Base-by-base conservation (phyloP, 2,113 vertebrate genomes). In the Alethe castanea region DNA sequence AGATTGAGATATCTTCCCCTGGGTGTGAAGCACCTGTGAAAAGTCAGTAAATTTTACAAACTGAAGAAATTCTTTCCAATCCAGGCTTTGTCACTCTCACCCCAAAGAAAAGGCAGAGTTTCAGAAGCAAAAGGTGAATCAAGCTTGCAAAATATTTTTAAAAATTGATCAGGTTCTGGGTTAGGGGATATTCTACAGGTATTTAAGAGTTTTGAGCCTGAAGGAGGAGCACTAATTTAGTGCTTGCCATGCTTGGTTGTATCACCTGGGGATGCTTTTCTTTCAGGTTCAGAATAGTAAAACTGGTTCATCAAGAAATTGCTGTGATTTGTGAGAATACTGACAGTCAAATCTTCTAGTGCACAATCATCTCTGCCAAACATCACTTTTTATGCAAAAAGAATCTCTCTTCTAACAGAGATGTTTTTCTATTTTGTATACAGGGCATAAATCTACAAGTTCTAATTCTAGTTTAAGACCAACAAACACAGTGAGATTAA, bases 321-420 rank as follows among this genome's bases (percentile, higher is more conserved):
- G 25, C 28, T 93, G 67, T 87, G 38, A 61, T 85, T 79, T 85
- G 22, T 79, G 61, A 92, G 38, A 62, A n/a, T 71, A 85, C 79
- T 74, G n/a, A 59, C 81, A 87, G 47, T 53, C 42, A 85, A 19
- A 74, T 61, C 25, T 67, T 61, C 29, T 60, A 44, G 9, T 16
- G 20, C 10, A 67, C 40, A 61, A 24, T 48, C 29, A 69, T n/a
- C 12, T 88, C 62, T 76, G 44, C 35, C 48, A 82, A 82, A 28
- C 5, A 26, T 15, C 52, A 24, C 2, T 76, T 82, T 73, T 83
- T 76, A 56, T 53, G 50, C 62, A 84, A 47, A 72, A 83, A 73
- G 8, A 54, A 47, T 61, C n/a, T 45, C 53, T 48, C 8, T 62
- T 54, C 28, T 35, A 56, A 11, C 33, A 67, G 29, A 31, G 25